A percentile compares a stretch with the other conserved stretches of the same genome.
Conservation (phyloP, 2,888 invertebrate species). For the Gortyna flavago region DNA sequence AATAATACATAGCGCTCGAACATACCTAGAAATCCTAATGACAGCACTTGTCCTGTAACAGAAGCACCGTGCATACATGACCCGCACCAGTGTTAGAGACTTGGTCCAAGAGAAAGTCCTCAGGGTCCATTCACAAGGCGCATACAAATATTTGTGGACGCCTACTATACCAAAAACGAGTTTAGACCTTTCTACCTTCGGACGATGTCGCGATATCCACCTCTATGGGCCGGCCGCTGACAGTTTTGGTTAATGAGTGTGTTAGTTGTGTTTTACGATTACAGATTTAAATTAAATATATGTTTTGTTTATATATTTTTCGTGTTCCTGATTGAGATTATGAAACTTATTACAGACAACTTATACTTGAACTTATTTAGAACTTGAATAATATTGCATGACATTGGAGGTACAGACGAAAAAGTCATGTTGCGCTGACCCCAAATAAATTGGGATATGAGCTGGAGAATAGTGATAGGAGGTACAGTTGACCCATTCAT, state of each 20-base stretch:
- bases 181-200: slow-evolving; percentile 84
- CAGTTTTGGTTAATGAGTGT: slow-evolving; percentile 56
- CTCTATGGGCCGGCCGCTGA: slow-evolving; percentile 54
- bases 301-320: slow-evolving; percentile 2
- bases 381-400: not conserved
- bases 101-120: slow-evolving; percentile 87
- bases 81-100: slow-evolving; percentile 80
- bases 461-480: not conserved
- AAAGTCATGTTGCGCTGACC: not conserved
- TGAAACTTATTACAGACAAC: not conserved
- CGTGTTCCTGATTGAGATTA: not conserved
- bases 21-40: slow-evolving; percentile 15
- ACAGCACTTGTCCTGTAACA: slow-evolving; percentile 53
- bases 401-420: not conserved
- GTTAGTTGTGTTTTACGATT: slow-evolving; percentile 12
- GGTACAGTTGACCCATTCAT: not conserved
- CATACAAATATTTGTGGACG: slow-evolving; percentile 90
- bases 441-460: not conserved
- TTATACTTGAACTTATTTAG: slow-evolving; percentile 1
- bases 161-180: slow-evolving; percentile 87
- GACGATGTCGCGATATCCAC: slow-evolving; percentile 74
- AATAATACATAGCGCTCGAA: not conserved
- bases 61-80: slow-evolving; percentile 66
- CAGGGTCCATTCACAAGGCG: slow-evolving; percentile 88
- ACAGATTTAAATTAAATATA: slow-evolving; percentile 18